Percentiles rank a stretch among this genome's conserved stretches.
Conservation (phyloP, 2,797 vertebrate species). For the Microtus agrestis region DNA sequence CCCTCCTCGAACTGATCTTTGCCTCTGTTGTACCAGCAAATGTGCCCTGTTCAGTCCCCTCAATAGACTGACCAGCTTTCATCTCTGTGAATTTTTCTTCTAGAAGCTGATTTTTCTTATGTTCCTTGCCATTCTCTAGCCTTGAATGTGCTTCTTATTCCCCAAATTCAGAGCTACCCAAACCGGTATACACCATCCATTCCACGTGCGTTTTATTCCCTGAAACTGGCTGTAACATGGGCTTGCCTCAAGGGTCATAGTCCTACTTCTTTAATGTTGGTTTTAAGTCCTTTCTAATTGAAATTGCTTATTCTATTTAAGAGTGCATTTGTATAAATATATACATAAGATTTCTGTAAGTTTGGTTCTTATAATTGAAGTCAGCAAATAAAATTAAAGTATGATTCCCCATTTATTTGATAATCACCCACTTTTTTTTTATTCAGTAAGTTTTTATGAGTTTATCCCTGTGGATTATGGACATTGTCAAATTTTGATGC, state of each 20-base stretch:
- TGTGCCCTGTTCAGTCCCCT: background rate
- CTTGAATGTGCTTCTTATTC: background rate
- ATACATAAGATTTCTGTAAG: background rate
- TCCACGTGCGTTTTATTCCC: background rate
- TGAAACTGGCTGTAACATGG: background rate
- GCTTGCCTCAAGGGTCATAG: background rate
- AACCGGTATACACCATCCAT: background rate
- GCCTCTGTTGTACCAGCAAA: conserved; percentile 49
- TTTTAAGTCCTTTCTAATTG: background rate
- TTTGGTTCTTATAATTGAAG: background rate
- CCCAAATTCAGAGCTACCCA: background rate
- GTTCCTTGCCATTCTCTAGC: background rate
- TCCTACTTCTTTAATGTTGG: conserved; percentile 28
- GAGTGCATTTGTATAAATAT: background rate
- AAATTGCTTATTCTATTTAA: background rate
- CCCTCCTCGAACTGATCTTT: background rate
- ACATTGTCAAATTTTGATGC: conserved; percentile 32
- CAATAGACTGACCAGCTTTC: conserved; percentile 10
- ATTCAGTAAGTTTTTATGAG: background rate
- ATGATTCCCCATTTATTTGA: background rate
- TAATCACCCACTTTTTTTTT: conserved; percentile 9
- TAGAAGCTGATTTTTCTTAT: conserved; percentile 15
- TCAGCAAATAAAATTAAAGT: background rate
- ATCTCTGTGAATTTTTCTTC: background rate
- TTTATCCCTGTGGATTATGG: background rate